Conservation (phyloP, 2,113 vertebrate species). For the Eublepharis macularius region DNA sequence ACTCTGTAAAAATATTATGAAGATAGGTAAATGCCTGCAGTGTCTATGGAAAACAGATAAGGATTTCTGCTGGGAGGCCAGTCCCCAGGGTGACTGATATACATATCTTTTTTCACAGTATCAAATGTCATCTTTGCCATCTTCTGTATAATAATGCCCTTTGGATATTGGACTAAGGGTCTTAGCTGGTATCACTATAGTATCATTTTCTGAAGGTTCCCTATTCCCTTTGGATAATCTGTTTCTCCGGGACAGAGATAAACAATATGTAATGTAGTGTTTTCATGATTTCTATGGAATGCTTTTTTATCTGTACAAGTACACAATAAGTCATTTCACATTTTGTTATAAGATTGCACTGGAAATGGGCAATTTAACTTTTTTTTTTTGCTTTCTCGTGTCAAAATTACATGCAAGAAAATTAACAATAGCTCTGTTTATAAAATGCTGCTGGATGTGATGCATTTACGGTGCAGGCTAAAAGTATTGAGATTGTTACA, state of each 20-base stretch:
- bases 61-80: slow-evolving; percentile 29
- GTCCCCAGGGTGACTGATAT: slow-evolving; percentile 21
- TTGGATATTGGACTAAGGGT: slow-evolving; percentile 33
- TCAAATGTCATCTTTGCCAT: slow-evolving; percentile 46
- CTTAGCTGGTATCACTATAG: slow-evolving; percentile 32
- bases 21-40: slow-evolving; percentile 64
- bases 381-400: neutral
- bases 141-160: slow-evolving; percentile 41
- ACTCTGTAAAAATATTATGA: slow-evolving; percentile 59
- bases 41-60: slow-evolving; percentile 59
- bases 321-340: slow-evolving; percentile 8
- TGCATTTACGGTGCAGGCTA: slow-evolving; percentile 34
- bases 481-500: slow-evolving; percentile 55
- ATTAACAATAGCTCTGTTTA: slow-evolving; percentile 36
- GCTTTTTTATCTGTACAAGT: slow-evolving; percentile 5
- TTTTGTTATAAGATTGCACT: slow-evolving; percentile 12
- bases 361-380: slow-evolving; percentile 10
- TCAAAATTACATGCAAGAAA: slow-evolving; percentile 13
- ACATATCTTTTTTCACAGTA: slow-evolving; percentile 23
- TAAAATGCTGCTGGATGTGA: slow-evolving; percentile 47
- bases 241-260: slow-evolving; percentile 50
- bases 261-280: slow-evolving; percentile 38
- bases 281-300: neutral
- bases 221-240: slow-evolving; percentile 39
- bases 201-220: slow-evolving; percentile 40